Percentiles rank a stretch among this genome's conserved stretches.
Evolutionary conservation across 2,797 vertebrate genomes (phyloP).

Genomic region (Sebastes taczanowskii): DNA sequence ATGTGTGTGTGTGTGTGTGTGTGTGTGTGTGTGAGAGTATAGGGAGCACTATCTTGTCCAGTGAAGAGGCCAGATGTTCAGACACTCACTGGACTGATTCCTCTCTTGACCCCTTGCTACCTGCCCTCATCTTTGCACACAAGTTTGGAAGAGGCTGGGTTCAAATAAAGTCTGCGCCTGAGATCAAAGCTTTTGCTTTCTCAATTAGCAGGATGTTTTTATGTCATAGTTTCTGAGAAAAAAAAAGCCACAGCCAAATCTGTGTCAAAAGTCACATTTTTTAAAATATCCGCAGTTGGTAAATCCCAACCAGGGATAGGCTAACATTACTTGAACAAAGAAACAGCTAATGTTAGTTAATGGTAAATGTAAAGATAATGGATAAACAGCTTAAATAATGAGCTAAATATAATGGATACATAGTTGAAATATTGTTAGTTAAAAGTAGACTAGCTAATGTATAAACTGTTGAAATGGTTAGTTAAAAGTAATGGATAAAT

Average conservation of each 20-base stretch:
- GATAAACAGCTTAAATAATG: background rate
- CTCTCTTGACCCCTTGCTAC: conserved; percentile 74
- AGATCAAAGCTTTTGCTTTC: background rate
- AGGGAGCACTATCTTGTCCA: conserved; percentile 63
- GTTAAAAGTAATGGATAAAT: background rate
- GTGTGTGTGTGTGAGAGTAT: background rate
- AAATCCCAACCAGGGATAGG: background rate
- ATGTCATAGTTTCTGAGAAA: background rate
- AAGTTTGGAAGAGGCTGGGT: background rate
- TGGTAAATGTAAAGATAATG: background rate
- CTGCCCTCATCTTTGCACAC: conserved; percentile 37
- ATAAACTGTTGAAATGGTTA: background rate
- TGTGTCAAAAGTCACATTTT: background rate
- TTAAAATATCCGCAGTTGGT: background rate
- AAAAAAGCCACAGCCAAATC: background rate
- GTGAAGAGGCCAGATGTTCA: conserved; percentile 79
- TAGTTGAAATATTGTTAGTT: background rate
- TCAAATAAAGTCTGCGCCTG: background rate
- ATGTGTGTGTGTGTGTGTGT: conserved; percentile 5
- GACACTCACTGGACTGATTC: conserved; percentile 78
- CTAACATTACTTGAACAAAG: background rate
- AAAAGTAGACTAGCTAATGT: background rate
- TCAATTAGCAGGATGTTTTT: background rate
- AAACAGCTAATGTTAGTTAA: background rate
- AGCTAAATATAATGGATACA: too few species aligned